Evolutionary conservation across 2,888 invertebrate species (phyloP).

Genomic region (Macropis europaea): DNA sequence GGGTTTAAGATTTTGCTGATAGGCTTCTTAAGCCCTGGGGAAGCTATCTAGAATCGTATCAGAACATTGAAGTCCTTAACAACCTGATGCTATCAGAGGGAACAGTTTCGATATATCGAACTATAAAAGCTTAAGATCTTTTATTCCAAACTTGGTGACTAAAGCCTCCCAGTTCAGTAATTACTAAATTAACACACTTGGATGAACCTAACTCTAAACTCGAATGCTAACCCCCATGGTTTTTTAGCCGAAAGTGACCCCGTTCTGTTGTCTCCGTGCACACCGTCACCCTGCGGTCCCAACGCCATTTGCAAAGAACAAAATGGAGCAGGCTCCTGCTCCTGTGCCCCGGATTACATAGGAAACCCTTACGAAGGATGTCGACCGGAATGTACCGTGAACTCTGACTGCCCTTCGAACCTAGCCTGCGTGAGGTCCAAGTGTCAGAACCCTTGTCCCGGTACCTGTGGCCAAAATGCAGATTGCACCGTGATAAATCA

Average conservation of each 20-base stretch:
- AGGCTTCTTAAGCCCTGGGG: no score
- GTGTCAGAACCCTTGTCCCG: slow-evolving; percentile 81
- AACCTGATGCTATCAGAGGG: no score
- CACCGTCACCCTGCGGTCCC: slow-evolving; percentile 87
- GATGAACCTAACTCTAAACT: no score
- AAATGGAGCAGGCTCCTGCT: slow-evolving; percentile 88
- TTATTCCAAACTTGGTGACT: no score
- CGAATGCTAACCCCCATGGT: no score
- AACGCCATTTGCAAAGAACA: slow-evolving; percentile 88
- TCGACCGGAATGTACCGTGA: slow-evolving; percentile 79
- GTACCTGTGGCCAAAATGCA: slow-evolving; percentile 82
- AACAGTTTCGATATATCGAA: no score
- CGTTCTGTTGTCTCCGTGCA: slow-evolving; percentile 81
- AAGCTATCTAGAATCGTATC: no score
- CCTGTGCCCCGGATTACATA: slow-evolving; percentile 86
- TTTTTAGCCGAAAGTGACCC: slow-evolving; percentile 45
- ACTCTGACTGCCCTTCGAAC: slow-evolving; percentile 79
- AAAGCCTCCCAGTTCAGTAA: no score
- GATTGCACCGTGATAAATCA: slow-evolving; percentile 89
- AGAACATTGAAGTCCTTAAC: no score
- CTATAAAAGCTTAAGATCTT: no score
- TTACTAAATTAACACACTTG: no score
- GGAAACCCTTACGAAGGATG: slow-evolving; percentile 85
- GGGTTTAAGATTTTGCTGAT: no score
- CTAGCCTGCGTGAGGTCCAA: slow-evolving; percentile 81